Evolutionary conservation across 2,888 invertebrate species (phyloP).

Genomic region (Deladenus siricidicola): DNA sequence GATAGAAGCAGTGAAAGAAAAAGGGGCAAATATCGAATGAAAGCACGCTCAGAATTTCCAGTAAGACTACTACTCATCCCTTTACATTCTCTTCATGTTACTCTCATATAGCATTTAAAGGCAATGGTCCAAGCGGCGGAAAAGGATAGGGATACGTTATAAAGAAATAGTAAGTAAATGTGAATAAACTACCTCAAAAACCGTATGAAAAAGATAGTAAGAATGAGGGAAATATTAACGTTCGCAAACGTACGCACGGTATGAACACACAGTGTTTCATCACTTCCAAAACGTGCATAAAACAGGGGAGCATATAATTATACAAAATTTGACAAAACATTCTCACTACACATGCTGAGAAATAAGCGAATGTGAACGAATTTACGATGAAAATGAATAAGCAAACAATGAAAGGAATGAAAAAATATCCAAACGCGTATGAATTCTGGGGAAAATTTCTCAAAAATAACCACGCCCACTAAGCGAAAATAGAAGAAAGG

Average conservation of each 20-base stretch:
- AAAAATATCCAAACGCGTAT: not conserved
- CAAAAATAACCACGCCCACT: constrained; percentile 4
- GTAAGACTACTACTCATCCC: not conserved
- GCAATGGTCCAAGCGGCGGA: not conserved
- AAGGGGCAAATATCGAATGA: not conserved
- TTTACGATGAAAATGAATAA: no score
- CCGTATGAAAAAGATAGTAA: not conserved
- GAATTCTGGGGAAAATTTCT: constrained; percentile 8
- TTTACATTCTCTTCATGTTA: not conserved
- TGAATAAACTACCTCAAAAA: not conserved
- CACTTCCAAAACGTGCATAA: no score
- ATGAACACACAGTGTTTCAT: not conserved
- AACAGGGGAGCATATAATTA: no score
- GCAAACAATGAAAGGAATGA: not conserved
- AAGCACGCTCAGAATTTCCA: not conserved
- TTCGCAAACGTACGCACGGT: not conserved
- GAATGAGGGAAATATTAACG: not conserved
- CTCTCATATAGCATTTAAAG: not conserved
- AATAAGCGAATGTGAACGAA: no score
- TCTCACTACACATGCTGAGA: no score
- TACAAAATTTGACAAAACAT: no score
- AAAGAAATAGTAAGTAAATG: not conserved
- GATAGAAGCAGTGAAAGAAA: not conserved
- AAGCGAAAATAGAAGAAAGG: constrained; percentile 3
- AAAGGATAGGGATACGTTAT: no score